A percentile compares a stretch with the other conserved stretches of the same genome.
Conservation (phyloP, 2,113 vertebrate species). For the Aix galericulata region DNA sequence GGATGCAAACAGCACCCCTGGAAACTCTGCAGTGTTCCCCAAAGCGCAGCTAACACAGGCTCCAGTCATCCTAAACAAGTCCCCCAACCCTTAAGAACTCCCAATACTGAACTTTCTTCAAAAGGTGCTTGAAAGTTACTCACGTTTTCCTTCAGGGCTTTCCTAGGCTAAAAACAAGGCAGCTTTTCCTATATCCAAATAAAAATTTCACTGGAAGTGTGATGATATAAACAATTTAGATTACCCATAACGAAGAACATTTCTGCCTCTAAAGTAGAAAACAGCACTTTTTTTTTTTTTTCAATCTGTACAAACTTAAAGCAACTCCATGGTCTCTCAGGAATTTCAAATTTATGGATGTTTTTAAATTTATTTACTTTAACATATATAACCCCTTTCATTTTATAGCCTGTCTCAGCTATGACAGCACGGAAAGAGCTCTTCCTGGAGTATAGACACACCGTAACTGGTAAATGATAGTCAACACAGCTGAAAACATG, state of each 20-base stretch:
- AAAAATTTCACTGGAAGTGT: neutral
- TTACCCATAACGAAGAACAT: neutral
- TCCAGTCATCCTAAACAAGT: neutral
- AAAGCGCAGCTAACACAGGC: neutral
- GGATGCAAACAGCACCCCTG: neutral
- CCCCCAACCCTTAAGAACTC: neutral
- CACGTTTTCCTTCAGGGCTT: rapidly evolving
- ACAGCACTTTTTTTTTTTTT: neutral
- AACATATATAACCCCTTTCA: neutral
- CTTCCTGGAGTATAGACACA: neutral
- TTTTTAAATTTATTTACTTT: neutral
- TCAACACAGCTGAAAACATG: neutral
- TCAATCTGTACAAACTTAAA: neutral
- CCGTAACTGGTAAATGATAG: neutral
- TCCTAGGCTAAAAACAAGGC: neutral
- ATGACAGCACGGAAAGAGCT: neutral
- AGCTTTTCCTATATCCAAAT: neutral
- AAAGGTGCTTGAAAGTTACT: neutral
- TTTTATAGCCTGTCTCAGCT: neutral
- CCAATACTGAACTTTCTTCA: neutral
- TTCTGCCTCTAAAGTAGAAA: neutral
- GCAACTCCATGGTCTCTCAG: neutral
- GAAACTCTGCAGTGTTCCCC: rapidly evolving
- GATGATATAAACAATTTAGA: neutral
- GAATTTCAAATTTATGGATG: neutral